These are phyloP conservation scores for Neofelis nebulosa DNA, from an alignment of 2,113 vertebrate species.

Conservation along the genomic window DNA sequence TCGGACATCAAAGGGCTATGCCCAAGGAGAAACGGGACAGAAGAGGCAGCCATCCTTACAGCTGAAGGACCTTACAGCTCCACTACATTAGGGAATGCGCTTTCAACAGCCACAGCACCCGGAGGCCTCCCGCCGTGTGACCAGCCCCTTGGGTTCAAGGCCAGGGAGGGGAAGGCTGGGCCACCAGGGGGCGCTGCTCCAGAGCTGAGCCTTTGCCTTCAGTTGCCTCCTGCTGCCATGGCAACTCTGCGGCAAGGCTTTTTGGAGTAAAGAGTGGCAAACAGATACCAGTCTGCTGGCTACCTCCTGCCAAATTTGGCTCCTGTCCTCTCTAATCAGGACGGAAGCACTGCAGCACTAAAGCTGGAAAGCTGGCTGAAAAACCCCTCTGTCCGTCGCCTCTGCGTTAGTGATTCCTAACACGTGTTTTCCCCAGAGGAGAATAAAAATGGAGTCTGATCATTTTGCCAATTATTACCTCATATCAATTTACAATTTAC, in stretches of 20 bases:
- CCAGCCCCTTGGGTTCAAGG: neutral
- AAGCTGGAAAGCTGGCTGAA: neutral
- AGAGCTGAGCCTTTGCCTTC: slow-evolving; percentile 53
- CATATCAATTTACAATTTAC: slow-evolving; percentile 65
- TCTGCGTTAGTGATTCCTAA: slow-evolving; percentile 53
- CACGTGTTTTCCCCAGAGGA: slow-evolving; percentile 47
- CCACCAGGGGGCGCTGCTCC: neutral
- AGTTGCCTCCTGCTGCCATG: slow-evolving; percentile 76
- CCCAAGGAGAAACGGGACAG: neutral
- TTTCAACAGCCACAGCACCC: neutral
- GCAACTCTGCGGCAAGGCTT: slow-evolving; percentile 69
- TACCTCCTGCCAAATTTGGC: slow-evolving; percentile 70
- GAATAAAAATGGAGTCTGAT: slow-evolving; percentile 62
- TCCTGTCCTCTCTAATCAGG: slow-evolving; percentile 74
- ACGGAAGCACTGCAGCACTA: neutral
- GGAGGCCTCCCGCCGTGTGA: neutral
- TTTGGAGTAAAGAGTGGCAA: slow-evolving; percentile 74
- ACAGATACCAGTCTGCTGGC: slow-evolving; percentile 62
- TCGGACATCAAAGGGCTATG: slow-evolving; percentile 1
- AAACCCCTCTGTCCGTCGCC: neutral
- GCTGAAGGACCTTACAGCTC: neutral
- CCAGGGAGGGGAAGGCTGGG: neutral
- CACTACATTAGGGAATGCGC: neutral
- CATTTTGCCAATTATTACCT: slow-evolving; percentile 66
- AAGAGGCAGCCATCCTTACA: neutral